Evolutionary conservation across 1,140 invertebrate genomes (phyloP).

Genomic region (Neomicropteryx cornuta): DNA sequence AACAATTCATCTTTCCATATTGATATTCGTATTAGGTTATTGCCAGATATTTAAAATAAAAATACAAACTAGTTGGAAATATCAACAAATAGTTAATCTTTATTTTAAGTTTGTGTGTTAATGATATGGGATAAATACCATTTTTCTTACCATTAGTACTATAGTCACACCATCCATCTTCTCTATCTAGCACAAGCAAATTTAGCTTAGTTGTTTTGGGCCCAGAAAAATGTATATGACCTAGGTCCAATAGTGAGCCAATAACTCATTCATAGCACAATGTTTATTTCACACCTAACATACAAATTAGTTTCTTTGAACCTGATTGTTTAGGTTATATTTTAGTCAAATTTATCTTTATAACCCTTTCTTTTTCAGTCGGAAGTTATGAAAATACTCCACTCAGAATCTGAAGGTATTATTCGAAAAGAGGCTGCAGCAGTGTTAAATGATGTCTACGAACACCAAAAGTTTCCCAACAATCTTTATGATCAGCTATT

Average conservation of each 20-base stretch:
- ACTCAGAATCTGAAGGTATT: constrained; percentile 61
- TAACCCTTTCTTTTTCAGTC: constrained; percentile 36
- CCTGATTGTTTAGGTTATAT: background rate
- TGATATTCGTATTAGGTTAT: background rate
- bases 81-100: background rate
- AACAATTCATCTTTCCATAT: background rate
- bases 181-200: no score
- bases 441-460: constrained; percentile 53
- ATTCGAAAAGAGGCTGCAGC: constrained; percentile 58
- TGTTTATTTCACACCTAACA: background rate
- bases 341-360: background rate
- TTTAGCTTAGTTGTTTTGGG: no score
- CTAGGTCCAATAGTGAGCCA: no score
- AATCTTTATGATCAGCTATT: constrained; percentile 33
- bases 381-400: constrained; percentile 46
- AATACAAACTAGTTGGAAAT: background rate
- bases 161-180: no score
- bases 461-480: constrained; percentile 46
- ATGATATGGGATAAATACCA: no score
- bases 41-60: background rate
- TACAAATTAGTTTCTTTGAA: background rate
- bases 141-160: no score
- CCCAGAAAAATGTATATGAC: no score
- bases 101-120: background rate
- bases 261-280: background rate